Evolutionary conservation across 2,113 vertebrate genomes (phyloP), one percentile per base, ranked within the genome.

Genomic region (Cnemophilus loriae): DNA sequence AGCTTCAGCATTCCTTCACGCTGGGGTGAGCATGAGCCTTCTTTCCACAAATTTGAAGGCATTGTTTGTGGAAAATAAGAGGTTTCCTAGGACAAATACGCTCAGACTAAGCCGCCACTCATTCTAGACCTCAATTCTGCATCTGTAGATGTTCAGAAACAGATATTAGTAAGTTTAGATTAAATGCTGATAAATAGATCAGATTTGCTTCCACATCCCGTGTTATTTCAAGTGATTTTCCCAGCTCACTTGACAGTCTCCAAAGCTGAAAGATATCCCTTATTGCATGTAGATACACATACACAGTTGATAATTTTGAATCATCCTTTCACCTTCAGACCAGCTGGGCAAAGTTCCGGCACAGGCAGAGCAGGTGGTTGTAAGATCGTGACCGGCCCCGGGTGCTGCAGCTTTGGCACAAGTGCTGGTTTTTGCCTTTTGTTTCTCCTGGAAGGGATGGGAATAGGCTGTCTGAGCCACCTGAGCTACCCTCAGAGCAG

Each of bases 131-230:
- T 84, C n/a, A 57, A 10, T 78, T 78, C 52, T 14, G 7, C 47
- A 60, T 63, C 59, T 78, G 55, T 84, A 84, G 47, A 30, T 70
- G 17, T 82, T 87, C 7, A n/a, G 47, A 84, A 95, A 84, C 9
- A 64, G 35, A 23, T 28, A 35, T 27, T 73, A 71, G 23, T 57
- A 55, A 35, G 18, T 82, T 64, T 75, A 75, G 22, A 82, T 91
- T 87, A 95, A 94, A 92, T 59, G 55, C 33, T 89, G 64, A 75
- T 87, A 81, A 88, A 84, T 4, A 70, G 46, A 78, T 64, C 63
- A 85, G 78, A 35, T 41, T 64, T 71, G 4, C n/a, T 75, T 87
- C 56, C 37, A 23, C 17, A 37, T 63, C 24, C 78, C 19, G 7
- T 47, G 23, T 59, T 70, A 84, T 74, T 92, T 77, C 49, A 94